These are phyloP conservation scores for Acyrthosiphon pisum DNA, from an alignment of 1,140 invertebrate genomes.

Conservation along the genomic window DNA sequence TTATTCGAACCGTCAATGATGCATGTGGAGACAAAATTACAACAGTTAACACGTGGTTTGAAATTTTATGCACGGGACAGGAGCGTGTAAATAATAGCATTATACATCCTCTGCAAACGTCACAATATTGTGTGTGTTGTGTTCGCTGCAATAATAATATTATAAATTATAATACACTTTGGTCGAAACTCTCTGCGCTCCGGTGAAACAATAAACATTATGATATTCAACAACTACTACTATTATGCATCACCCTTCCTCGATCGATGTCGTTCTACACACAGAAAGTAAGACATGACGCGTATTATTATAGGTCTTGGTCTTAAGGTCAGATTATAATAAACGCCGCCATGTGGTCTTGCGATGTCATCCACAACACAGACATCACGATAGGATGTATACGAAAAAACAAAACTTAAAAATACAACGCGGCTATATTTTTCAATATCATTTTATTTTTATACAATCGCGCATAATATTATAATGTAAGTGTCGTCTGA, in stretches of 20 bases:
- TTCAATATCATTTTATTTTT: conserved; percentile 50
- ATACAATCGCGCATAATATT: conserved; percentile 25
- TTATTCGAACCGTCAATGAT: background rate
- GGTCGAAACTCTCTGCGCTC: background rate
- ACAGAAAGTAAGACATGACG: background rate
- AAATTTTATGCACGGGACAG: background rate
- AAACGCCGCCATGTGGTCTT: background rate
- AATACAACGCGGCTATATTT: conserved; percentile 18
- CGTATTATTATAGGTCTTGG: background rate
- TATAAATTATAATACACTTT: background rate
- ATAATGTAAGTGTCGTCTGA: background rate
- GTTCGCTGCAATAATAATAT: background rate
- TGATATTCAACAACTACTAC: background rate
- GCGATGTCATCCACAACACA: background rate
- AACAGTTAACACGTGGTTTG: background rate
- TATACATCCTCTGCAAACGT: background rate
- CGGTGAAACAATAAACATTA: background rate
- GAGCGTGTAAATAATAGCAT: background rate
- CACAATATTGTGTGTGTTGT: background rate
- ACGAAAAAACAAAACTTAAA: background rate
- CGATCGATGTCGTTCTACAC: background rate
- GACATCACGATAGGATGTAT: background rate
- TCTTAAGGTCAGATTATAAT: background rate
- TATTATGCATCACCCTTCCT: background rate
- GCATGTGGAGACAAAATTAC: background rate